Base-by-base conservation (phyloP, 2,797 vertebrate species). In the Tadarida brasiliensis region DNA sequence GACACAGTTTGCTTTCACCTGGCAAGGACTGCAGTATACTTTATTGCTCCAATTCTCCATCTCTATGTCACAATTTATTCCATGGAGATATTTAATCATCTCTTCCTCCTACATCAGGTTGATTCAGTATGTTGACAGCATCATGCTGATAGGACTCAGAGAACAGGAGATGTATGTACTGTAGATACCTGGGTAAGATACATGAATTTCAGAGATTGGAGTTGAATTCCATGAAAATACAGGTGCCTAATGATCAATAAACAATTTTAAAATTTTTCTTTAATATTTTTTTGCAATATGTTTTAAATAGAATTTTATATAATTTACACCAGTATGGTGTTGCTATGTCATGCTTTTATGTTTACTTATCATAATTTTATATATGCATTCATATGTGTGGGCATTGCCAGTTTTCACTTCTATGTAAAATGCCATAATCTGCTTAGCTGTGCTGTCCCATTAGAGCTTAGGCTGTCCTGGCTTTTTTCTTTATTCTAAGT, bases 401-500 rank as follows among this genome's bases (percentile, higher is more conserved):
- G 51, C 63, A 70, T 49, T 59, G 68, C 24, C 54, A 90, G 30
- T 94, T 92, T 94, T 91, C 15, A 47, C 14, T 73, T 28, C 12
- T 74, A 90, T 33, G 22, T 59, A 81, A 80, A 94, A 86, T 78
- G 28, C 26, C n/a, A 54, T 56, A 89, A 54, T 91, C 39, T 84
- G 14, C 44, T 73, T 95, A 51, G 47, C 44, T 90, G 84, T 91
- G n/a, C 44, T 63, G 1, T 90, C n/a, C 67, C 12, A 1, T 82
- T 71, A 67, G 61, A 96, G 49, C 33, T 87, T 90, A 92, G 28
- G 22, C 59, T 84, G 39, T 86, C 54, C 28, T 91, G 67, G 56
- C 77, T 8, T 85, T 88, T 88, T 77, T 76, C 70, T 95, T 22
- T 77, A 44, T 77, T 94, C 56, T 94, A 88, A 95, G 54, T 83